Conservation (phyloP, 2,888 invertebrate species). For the Bombylius discolor region DNA sequence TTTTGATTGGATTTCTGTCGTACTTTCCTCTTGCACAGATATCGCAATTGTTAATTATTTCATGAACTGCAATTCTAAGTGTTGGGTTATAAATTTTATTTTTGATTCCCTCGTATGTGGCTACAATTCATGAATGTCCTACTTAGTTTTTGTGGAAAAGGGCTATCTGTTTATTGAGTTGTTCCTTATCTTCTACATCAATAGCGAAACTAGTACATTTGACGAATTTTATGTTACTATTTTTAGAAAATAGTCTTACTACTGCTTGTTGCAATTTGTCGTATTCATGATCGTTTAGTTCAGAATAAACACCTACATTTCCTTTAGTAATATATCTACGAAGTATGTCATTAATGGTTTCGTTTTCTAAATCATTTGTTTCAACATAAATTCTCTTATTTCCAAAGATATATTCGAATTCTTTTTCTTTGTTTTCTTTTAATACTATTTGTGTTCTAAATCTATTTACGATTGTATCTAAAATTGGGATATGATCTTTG, state of each 20-base stretch:
- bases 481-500: background rate
- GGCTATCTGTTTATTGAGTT: background rate
- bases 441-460: background rate
- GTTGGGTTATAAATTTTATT: background rate
- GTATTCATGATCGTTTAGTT: too few species aligned
- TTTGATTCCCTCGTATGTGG: background rate
- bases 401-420: background rate
- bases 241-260: background rate
- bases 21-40: conserved; percentile 1
- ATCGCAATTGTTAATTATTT: conserved; percentile 1
- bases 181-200: background rate
- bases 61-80: background rate
- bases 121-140: background rate
- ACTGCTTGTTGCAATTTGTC: background rate
- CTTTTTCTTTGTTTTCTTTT: background rate
- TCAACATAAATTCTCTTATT: background rate
- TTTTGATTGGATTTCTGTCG: conserved; percentile 5
- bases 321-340: background rate
- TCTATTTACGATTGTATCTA: background rate
- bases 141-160: background rate
- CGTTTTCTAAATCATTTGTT: background rate
- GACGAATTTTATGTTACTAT: background rate
- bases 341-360: background rate
- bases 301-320: too few species aligned
- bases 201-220: background rate